phyloP scores from a whole-genome alignment of 2,797 vertebrate species.

The Lagocephalus sceleratus region DNA sequence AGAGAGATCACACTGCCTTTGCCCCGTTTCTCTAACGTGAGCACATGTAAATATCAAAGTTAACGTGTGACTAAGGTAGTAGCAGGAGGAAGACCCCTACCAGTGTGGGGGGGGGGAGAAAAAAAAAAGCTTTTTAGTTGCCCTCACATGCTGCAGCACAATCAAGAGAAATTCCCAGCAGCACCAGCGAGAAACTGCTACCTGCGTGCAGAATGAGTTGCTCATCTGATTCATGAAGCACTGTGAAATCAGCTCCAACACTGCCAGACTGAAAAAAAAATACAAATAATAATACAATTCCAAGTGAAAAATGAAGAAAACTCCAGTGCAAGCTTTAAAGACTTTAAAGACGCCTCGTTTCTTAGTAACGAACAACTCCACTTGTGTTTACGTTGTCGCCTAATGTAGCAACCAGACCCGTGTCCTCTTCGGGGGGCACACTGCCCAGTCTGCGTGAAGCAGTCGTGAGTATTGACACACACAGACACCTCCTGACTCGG shows the following conservation, averaged over 20 bases:
- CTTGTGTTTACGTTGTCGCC: conserved; percentile 1
- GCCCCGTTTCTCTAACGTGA: conserved; percentile 8
- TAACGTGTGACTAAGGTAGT: conserved; percentile 9
- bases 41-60: conserved; percentile 30
- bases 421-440: background rate
- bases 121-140: conserved; percentile 7
- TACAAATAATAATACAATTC: too few species aligned
- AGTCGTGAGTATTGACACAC: background rate
- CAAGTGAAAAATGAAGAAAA: background rate
- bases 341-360: background rate
- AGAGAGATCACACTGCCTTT: conserved; percentile 7
- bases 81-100: conserved; percentile 1
- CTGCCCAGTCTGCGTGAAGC: conserved; percentile 5
- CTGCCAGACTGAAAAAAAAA: conserved; percentile 38
- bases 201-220: conserved; percentile 5
- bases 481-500: conserved; percentile 8
- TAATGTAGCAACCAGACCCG: background rate
- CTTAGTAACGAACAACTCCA: background rate
- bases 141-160: conserved; percentile 43
- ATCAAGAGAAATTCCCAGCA: conserved; percentile 48
- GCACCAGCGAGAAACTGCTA: conserved; percentile 17
- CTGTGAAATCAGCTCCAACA: conserved; percentile 49
- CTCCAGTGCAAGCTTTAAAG: background rate
- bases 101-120: background rate
- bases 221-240: too few species aligned